A percentile compares a stretch with the other conserved stretches of the same genome.
phyloP scores from a whole-genome alignment of 2,888 invertebrate species.

The Drosophila setosimentum region DNA sequence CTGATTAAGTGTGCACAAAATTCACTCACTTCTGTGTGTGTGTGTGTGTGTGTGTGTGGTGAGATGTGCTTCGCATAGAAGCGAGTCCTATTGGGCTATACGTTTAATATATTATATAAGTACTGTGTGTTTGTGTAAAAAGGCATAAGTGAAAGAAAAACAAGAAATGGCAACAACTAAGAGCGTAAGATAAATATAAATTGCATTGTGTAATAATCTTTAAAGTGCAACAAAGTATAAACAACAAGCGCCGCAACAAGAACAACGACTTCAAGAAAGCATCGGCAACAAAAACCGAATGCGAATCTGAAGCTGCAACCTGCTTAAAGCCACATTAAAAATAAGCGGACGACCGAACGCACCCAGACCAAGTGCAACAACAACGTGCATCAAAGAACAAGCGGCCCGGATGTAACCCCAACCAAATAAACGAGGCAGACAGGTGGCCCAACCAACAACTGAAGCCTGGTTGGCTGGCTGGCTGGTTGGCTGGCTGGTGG shows the following conservation, averaged over 20 bases:
- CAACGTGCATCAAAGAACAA: neutral
- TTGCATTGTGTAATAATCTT: conserved; percentile 81
- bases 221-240: conserved; percentile 79
- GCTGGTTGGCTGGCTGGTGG: neutral
- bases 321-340: conserved; percentile 70
- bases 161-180: conserved; percentile 72
- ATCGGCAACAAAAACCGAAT: conserved; percentile 43
- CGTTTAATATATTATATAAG: neutral
- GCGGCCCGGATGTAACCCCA: conserved; percentile 55
- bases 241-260: conserved; percentile 50
- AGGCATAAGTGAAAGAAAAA: conserved; percentile 76
- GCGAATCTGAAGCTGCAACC: conserved; percentile 29
- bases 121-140: conserved; percentile 34
- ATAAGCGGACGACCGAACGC: conserved; percentile 43
- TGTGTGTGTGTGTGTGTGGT: neutral
- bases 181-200: conserved; percentile 78
- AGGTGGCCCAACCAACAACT: conserved; percentile 28
- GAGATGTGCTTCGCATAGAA: neutral
- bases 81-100: conserved; percentile 30
- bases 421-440: conserved; percentile 63
- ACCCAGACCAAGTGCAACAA: conserved; percentile 30
- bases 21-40: neutral
- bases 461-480: neutral
- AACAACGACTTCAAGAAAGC: conserved; percentile 14
- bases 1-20: neutral